Conservation (phyloP, 2,888 invertebrate species). For the Microctonus brassicae region DNA sequence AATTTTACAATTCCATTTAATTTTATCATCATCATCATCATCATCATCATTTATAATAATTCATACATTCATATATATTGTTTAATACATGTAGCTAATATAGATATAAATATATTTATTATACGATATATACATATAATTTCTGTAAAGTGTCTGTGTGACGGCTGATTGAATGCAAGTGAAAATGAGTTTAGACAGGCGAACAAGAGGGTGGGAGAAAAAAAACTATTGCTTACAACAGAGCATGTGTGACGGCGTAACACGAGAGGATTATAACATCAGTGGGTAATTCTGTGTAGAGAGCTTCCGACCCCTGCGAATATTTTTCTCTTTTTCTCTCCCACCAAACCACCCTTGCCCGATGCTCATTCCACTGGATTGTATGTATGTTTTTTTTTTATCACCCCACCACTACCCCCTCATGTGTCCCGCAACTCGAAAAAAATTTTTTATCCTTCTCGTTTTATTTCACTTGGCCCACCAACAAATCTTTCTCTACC, state of each 20-base stretch:
- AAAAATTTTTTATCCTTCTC: slow-evolving; percentile 24
- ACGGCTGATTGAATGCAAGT: slow-evolving; percentile 41
- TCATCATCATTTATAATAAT: not conserved
- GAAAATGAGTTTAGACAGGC: slow-evolving; percentile 24
- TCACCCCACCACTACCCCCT: slow-evolving; percentile 37
- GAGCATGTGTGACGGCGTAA: slow-evolving; percentile 66
- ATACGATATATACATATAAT: too few relatives aligned
- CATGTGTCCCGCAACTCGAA: slow-evolving; percentile 1
- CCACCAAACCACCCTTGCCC: slow-evolving; percentile 43
- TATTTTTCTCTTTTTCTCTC: slow-evolving; percentile 29
- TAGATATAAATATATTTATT: not conserved
- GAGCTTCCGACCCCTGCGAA: slow-evolving; percentile 45
- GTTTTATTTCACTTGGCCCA: slow-evolving; percentile 21
- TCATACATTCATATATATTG: not conserved
- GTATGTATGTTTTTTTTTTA: slow-evolving; percentile 59
- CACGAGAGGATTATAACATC: slow-evolving; percentile 70
- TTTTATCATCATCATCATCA: not conserved
- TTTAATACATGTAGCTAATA: too few relatives aligned
- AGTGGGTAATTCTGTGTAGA: slow-evolving; percentile 64
- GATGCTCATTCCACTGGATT: slow-evolving; percentile 65
- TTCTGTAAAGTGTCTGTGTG: slow-evolving; percentile 57
- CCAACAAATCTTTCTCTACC: slow-evolving; percentile 1
- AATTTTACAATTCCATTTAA: not conserved
- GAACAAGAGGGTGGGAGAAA: slow-evolving; percentile 40
- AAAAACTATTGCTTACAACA: slow-evolving; percentile 61